phyloP scores from a whole-genome alignment of 92 coral and sea anemone genomes.

The Nematostella vectensis region DNA sequence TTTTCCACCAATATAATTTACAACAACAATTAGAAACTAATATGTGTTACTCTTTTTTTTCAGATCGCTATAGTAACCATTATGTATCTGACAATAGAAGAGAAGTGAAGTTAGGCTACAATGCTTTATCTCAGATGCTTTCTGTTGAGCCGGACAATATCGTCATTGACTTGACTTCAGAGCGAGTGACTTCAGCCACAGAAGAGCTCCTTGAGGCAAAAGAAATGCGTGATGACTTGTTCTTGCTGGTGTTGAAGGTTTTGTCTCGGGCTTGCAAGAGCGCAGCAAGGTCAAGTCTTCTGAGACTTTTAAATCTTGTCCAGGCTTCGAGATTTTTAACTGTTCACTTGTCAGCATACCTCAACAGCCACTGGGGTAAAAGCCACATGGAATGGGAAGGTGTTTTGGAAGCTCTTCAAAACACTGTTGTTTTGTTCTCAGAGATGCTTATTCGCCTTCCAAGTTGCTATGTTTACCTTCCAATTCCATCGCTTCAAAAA shows the following conservation, averaged over 20 bases:
- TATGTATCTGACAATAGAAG: no score
- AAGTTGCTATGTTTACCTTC: slow-evolving; percentile 49
- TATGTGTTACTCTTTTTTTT: no score
- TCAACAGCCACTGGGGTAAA: slow-evolving; percentile 40
- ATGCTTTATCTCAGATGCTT: slow-evolving; percentile 38
- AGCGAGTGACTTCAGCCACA: slow-evolving; percentile 56
- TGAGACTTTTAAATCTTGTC: slow-evolving; percentile 47
- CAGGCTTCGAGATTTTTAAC: slow-evolving; percentile 53
- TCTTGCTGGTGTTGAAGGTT: slow-evolving; percentile 49
- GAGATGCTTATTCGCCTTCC: slow-evolving; percentile 55
- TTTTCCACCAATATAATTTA: no score
- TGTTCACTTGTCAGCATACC: slow-evolving; percentile 30
- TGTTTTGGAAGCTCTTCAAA: slow-evolving; percentile 21
- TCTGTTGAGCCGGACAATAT: slow-evolving; percentile 63
- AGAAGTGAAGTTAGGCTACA: slow-evolving; percentile 47
- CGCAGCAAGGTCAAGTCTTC: slow-evolving; percentile 26
- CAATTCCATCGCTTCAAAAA: slow-evolving; percentile 45
- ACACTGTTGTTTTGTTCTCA: slow-evolving; percentile 45
- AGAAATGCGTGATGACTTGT: slow-evolving; percentile 48
- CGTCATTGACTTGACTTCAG: slow-evolving; percentile 62
- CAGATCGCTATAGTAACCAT: no score
- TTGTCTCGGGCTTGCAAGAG: slow-evolving; percentile 62
- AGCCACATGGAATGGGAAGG: slow-evolving; percentile 12
- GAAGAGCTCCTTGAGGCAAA: slow-evolving; percentile 25
- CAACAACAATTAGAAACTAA: no score